Percentiles rank a stretch among this genome's conserved stretches.
These are phyloP conservation scores for Cyprinus carpio DNA, from an alignment of 2,113 vertebrate species.

Conservation along the genomic window DNA sequence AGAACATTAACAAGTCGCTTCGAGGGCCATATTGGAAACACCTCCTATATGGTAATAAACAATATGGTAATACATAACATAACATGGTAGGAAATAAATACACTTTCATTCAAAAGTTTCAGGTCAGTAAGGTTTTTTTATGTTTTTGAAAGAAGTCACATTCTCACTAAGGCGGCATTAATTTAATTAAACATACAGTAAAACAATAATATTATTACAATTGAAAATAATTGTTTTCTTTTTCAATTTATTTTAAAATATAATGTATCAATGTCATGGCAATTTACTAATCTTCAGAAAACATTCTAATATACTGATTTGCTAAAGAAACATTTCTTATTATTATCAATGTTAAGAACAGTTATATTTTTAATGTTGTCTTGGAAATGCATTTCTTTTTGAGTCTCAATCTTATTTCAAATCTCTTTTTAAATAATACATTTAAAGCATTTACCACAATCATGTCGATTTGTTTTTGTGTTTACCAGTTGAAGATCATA, in stretches of 20 bases:
- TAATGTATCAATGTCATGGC: background rate
- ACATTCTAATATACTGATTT: background rate
- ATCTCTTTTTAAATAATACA: background rate
- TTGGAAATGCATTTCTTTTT: too few relatives aligned
- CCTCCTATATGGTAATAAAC: too few relatives aligned
- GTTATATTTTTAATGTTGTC: background rate
- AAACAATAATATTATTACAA: background rate
- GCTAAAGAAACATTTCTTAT: background rate
- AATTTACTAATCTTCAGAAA: too few relatives aligned
- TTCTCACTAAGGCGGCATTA: background rate
- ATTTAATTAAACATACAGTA: background rate
- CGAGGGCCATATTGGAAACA: background rate
- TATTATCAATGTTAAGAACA: background rate
- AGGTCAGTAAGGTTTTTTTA: background rate
- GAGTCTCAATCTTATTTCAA: background rate
- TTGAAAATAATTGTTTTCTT: background rate
- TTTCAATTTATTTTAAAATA: background rate
- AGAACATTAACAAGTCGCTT: background rate
- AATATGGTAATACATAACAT: too few relatives aligned
- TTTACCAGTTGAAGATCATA: slow-evolving; percentile 2
- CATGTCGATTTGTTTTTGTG: background rate
- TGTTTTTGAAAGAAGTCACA: background rate
- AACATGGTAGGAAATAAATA: too few relatives aligned
- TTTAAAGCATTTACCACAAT: too few relatives aligned
- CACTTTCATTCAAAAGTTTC: background rate